Base-by-base conservation (phyloP, 2,113 vertebrate genomes). In the Mesoclemmys tuberculata region DNA sequence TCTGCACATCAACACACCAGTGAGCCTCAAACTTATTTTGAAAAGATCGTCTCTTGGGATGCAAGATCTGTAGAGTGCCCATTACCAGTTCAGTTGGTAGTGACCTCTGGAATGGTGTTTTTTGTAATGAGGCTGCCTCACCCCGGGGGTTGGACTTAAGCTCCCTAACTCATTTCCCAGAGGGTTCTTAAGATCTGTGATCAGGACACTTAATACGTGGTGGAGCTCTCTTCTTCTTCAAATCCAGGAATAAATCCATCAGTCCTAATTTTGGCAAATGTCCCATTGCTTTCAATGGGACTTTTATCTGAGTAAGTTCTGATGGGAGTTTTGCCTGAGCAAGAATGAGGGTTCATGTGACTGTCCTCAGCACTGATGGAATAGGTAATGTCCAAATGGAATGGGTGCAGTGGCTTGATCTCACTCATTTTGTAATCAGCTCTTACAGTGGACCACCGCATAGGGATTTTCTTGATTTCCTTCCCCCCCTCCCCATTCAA, bases 1-100 rank as follows among this genome's bases (percentile, higher is more conserved):
- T 94, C 87, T 81, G 89, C 84, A 48, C 78, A 78, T 93, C 90
- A 94, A 77, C 93, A 91, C 90, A 92, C 91, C 80, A 71, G 54
- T 79, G 71, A 91, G 18, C 82, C 52, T 88, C 56, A 14, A 85
- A 52, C 44, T 84, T 26, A 31, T 18, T 3, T 3, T 44, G n/a
- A 80, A 87, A 61, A 52, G 82, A 52, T 91, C 84, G 80, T 48
- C 27, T 84, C 38, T 26, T 19, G n/a, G 61, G 46, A 38, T 21
- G 48, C 29, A 21, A 79, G 88, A 1, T 9, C 0, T 0, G 10
- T 82, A 22, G 8, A 55, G 55, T 86, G 71, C 52, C 78, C 0
- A 0, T 35, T 82, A 27, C 48, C 74, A 55, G 8, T 29, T 54
- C 78, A 35, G 49, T 52, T n/a, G 12, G 78, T 26, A 52, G 7